phyloP scores from a whole-genome alignment of 2,888 invertebrate genomes.

The Lathronympha strigana region DNA sequence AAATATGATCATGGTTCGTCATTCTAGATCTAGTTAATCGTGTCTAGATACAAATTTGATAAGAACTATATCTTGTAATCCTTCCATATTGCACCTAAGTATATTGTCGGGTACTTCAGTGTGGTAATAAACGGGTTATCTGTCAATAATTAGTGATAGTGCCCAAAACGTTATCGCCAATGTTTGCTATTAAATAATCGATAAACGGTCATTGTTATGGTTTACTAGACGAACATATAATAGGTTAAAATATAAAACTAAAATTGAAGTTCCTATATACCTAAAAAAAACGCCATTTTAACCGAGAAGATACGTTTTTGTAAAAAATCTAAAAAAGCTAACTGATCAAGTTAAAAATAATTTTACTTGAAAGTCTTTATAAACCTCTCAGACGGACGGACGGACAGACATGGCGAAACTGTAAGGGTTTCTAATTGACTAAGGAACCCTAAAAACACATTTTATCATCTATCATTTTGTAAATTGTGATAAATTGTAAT shows the following conservation, averaged over 20 bases:
- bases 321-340: no score
- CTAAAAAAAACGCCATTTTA: neutral
- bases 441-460: no score
- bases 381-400: no score
- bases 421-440: no score
- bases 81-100: constrained; percentile 62
- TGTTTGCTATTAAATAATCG: constrained; percentile 83
- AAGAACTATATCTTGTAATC: constrained; percentile 56
- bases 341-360: no score
- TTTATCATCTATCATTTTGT: no score
- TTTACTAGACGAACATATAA: constrained; percentile 26
- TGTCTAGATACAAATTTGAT: constrained; percentile 34
- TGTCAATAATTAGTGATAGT: constrained; percentile 78
- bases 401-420: no score
- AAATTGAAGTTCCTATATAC: no score
- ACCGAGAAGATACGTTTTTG: no score
- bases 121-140: constrained; percentile 76
- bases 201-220: constrained; percentile 75
- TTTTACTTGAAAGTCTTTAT: no score
- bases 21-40: constrained; percentile 13
- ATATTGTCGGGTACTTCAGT: constrained; percentile 69
- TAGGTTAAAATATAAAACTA: neutral
- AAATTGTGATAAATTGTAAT: no score
- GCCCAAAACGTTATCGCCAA: constrained; percentile 75
- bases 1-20: neutral